phyloP scores from a whole-genome alignment of 2,113 vertebrate species.

The Pelecanoides urinatrix region DNA sequence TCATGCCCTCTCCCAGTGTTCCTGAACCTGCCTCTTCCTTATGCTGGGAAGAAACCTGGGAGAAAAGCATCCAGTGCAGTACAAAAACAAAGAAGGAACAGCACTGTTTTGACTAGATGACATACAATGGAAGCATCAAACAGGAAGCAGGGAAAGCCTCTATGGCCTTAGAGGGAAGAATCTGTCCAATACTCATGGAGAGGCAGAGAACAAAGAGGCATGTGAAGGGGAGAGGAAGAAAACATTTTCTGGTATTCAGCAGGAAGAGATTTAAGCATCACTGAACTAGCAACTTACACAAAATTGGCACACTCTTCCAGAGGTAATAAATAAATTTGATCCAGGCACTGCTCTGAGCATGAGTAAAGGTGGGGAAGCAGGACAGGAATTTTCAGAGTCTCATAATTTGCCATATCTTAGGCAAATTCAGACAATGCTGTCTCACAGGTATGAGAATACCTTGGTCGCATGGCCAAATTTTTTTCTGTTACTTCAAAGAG shows the following conservation, averaged over 20 bases:
- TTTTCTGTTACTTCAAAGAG: neutral
- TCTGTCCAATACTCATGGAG: neutral
- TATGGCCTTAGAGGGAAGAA: neutral
- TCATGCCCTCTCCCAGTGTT: neutral
- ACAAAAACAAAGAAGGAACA: neutral
- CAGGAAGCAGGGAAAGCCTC: neutral
- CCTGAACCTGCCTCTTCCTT: neutral
- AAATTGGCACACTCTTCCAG: neutral
- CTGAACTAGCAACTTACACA: neutral
- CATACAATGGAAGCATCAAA: neutral
- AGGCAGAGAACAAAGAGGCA: neutral
- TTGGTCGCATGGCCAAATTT: fast-evolving
- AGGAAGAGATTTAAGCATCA: neutral
- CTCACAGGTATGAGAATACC: neutral
- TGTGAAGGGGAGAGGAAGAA: neutral
- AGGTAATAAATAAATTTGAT: neutral
- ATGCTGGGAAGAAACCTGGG: neutral
- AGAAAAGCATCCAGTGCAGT: neutral
- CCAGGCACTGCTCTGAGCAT: neutral
- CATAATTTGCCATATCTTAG: neutral
- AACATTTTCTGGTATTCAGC: neutral
- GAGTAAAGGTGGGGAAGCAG: neutral
- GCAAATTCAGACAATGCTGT: neutral
- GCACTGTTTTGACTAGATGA: neutral
- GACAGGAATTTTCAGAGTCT: neutral